Evolutionary conservation across 2,113 vertebrate species (phyloP).

Genomic region (Coryphaenoides rupestris): DNA sequence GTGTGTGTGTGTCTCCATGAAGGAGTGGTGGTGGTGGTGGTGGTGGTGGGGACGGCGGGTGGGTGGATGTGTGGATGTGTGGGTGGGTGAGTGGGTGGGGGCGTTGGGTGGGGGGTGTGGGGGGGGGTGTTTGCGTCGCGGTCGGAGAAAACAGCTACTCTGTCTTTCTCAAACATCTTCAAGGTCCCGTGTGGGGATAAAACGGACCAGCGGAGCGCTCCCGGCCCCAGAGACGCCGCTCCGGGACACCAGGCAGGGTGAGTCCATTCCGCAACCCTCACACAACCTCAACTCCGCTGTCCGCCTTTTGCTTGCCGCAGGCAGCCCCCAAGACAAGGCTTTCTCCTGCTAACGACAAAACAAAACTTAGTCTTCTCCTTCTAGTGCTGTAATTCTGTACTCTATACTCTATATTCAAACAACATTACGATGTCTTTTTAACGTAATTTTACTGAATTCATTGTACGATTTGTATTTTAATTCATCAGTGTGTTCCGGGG

Average conservation of each 20-base stretch:
- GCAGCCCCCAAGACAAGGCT: not conserved
- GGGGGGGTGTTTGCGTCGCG: conserved; percentile 59
- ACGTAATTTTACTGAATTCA: too few species aligned
- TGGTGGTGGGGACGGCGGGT: not conserved
- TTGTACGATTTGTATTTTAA: too few species aligned
- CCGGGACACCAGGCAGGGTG: conserved; percentile 7
- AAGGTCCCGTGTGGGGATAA: conserved; percentile 86
- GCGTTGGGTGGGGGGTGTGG: conserved; percentile 1
- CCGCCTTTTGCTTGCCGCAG: too few species aligned
- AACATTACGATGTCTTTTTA: too few species aligned
- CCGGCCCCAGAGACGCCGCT: conserved; percentile 41
- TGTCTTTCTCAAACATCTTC: conserved; percentile 81
- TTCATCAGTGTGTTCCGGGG: too few species aligned
- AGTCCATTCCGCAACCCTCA: not conserved
- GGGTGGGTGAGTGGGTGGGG: not conserved
- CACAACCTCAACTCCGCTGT: too few species aligned
- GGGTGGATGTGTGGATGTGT: not conserved
- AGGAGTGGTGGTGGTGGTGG: conserved; percentile 16
- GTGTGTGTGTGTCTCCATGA: conserved; percentile 70
- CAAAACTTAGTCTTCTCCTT: not conserved
- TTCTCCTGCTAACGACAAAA: not conserved
- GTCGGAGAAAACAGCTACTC: conserved; percentile 76
- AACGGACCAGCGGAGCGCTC: conserved; percentile 50
- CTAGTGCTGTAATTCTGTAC: not conserved
- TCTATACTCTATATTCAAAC: too few species aligned